These are phyloP conservation scores for Chesias legatella DNA, from an alignment of 2,888 invertebrate genomes.

Conservation along the genomic window DNA sequence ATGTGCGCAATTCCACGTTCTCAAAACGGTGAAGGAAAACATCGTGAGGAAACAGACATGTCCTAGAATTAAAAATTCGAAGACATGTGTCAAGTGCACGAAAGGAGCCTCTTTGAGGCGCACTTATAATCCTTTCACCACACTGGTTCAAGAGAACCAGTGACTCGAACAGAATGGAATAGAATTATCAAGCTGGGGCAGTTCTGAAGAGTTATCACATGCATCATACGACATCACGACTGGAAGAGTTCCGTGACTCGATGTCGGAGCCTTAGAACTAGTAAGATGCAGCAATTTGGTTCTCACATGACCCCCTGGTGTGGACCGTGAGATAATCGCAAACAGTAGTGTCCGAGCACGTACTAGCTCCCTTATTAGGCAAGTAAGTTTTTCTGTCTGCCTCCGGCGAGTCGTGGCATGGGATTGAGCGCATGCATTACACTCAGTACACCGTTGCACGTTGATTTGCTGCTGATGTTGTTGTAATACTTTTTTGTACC, in stretches of 20 bases:
- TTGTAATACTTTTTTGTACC: constrained; percentile 2
- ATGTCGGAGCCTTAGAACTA: constrained; percentile 46
- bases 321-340: constrained; percentile 75
- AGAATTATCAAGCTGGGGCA: constrained; percentile 41
- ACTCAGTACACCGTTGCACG: constrained; percentile 34
- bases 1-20: too few species aligned
- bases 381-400: constrained; percentile 50
- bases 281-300: constrained; percentile 59
- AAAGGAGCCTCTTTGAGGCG: too few species aligned
- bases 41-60: too few species aligned
- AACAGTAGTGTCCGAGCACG: constrained; percentile 70
- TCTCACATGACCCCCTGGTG: constrained; percentile 69
- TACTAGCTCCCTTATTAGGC: constrained; percentile 68
- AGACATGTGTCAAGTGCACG: too few species aligned
- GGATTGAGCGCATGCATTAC: constrained; percentile 56
- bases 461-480: constrained; percentile 20
- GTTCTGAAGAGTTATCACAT: constrained; percentile 24
- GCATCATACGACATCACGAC: constrained; percentile 40
- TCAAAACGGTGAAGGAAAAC: too few species aligned
- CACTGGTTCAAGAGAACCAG: too few species aligned
- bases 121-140: too few species aligned
- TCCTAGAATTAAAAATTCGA: too few species aligned
- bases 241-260: constrained; percentile 55
- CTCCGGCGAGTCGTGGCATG: constrained; percentile 40
- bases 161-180: too few species aligned